Evolutionary conservation across 2,113 vertebrate genomes (phyloP).

Genomic region (Micronycteris hirsuta): DNA sequence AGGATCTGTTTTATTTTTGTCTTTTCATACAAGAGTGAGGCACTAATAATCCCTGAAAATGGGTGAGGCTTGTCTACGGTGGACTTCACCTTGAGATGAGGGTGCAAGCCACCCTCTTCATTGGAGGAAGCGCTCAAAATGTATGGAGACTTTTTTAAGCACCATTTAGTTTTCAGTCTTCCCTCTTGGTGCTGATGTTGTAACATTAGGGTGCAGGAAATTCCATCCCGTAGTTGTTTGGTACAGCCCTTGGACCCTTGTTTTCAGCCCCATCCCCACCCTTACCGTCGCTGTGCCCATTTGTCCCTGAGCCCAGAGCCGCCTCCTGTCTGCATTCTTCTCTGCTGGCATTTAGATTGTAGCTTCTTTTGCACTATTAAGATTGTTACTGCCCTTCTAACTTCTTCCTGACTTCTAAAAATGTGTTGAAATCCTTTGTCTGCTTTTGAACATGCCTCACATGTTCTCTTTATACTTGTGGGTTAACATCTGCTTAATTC

Average conservation of each 20-base stretch:
- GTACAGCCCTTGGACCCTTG: background rate
- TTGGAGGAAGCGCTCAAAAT: background rate
- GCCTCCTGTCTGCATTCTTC: background rate
- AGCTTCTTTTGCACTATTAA: background rate
- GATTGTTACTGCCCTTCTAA: background rate
- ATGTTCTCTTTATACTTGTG: background rate
- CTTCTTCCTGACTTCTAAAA: conserved; percentile 7
- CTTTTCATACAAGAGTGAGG: background rate
- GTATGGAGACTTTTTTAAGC: background rate
- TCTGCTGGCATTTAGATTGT: background rate
- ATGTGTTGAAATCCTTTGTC: background rate
- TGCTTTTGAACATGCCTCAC: background rate
- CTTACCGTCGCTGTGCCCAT: background rate
- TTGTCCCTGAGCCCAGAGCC: background rate
- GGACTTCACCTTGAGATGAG: background rate
- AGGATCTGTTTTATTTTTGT: background rate
- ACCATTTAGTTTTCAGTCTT: background rate
- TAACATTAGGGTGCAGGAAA: background rate
- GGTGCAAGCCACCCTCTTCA: background rate
- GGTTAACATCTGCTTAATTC: background rate
- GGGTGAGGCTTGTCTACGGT: background rate
- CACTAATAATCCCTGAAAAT: background rate
- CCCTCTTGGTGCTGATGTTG: background rate
- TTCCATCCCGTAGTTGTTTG: background rate
- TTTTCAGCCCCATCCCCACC: background rate